phyloP scores from a whole-genome alignment of 1,140 invertebrate genomes.

The Plutomurus gul region DNA sequence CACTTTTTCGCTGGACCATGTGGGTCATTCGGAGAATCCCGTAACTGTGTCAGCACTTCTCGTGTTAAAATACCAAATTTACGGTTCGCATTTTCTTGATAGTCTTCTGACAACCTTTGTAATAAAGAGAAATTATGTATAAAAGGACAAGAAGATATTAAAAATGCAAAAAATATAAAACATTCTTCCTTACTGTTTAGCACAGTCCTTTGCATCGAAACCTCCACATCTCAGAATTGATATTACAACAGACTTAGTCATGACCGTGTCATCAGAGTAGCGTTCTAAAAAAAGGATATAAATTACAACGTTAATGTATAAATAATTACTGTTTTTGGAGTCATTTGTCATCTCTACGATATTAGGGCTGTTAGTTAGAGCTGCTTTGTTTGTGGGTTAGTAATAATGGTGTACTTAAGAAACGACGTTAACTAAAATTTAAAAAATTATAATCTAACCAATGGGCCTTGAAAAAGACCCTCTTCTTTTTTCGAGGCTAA shows the following conservation, averaged over 20 bases:
- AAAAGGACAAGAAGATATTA: neutral
- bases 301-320: too few relatives aligned
- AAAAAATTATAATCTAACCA: too few relatives aligned
- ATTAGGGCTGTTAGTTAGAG: too few relatives aligned
- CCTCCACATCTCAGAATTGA: conserved; percentile 67
- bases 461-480: conserved; percentile 61
- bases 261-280: conserved; percentile 78
- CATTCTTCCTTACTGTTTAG: conserved; percentile 58
- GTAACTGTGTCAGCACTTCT: conserved; percentile 68
- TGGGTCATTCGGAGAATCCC: conserved; percentile 63
- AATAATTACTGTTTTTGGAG: too few relatives aligned
- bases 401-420: too few relatives aligned
- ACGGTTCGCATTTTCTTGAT: conserved; percentile 66
- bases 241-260: conserved; percentile 70
- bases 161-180: neutral
- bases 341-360: too few relatives aligned
- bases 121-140: neutral
- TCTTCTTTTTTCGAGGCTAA: neutral
- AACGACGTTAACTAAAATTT: too few relatives aligned
- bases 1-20: conserved; percentile 60
- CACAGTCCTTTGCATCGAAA: conserved; percentile 64
- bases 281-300: too few relatives aligned
- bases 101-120: conserved; percentile 59
- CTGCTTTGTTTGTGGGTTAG: too few relatives aligned
- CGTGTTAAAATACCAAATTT: conserved; percentile 70